Conservation (phyloP, 2,113 vertebrate genomes). For the Bos indicus region DNA sequence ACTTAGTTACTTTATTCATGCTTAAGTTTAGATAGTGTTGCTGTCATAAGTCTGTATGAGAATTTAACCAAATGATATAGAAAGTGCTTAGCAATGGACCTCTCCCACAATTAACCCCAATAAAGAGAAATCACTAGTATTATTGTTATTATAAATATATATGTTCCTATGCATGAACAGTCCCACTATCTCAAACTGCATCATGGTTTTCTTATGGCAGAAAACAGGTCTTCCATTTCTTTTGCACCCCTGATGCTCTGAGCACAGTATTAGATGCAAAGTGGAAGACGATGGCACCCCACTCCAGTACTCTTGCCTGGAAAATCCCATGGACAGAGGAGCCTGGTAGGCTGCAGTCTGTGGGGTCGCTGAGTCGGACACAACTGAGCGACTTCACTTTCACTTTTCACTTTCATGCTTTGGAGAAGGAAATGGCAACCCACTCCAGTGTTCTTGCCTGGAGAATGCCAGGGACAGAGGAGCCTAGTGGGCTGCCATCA, state of each 20-base stretch:
- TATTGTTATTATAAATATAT: background rate
- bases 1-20: background rate
- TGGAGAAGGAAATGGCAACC: no score
- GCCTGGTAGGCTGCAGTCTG: no score
- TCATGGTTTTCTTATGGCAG: background rate
- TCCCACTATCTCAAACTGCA: background rate
- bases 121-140: background rate
- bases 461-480: no score
- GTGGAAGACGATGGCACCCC: no score
- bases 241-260: background rate
- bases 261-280: background rate
- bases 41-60: background rate
- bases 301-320: no score
- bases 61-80: background rate
- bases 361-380: rapidly evolving
- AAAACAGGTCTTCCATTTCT: background rate
- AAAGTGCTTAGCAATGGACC: background rate
- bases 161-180: background rate
- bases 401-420: no score
- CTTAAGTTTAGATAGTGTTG: background rate
- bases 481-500: no score
- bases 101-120: background rate
- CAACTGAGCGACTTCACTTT: no score
- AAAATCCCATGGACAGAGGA: no score
- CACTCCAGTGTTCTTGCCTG: no score